Conservation (phyloP, 35 echinoderm and acorn worm species). For the Lytechinus pictus region DNA sequence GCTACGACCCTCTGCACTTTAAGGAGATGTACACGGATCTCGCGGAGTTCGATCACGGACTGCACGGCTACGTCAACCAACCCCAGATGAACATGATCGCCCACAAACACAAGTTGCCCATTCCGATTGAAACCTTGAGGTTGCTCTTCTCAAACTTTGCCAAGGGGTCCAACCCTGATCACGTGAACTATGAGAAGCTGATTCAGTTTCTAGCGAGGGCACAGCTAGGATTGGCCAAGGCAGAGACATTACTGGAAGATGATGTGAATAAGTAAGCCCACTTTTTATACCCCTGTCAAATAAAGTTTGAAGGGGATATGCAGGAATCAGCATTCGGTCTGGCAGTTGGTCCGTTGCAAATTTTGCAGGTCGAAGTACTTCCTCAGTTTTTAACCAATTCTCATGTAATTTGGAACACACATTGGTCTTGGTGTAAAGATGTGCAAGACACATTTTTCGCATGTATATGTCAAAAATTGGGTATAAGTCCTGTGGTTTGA, state of each 20-base stretch:
- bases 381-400: too few relatives aligned
- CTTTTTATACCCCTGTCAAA: too few relatives aligned
- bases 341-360: too few relatives aligned
- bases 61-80: conserved; percentile 83
- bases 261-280: conserved; percentile 81
- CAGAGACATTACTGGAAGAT: conserved; percentile 88
- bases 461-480: too few relatives aligned
- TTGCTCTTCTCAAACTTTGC: conserved; percentile 90
- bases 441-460: too few relatives aligned
- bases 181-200: conserved; percentile 96
- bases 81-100: conserved; percentile 88
- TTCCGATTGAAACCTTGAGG: conserved; percentile 72
- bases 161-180: conserved; percentile 77
- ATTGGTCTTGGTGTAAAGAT: too few relatives aligned
- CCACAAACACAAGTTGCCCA: conserved; percentile 66
- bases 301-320: too few relatives aligned
- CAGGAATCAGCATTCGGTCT: too few relatives aligned
- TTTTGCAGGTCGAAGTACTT: too few relatives aligned
- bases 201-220: conserved; percentile 93
- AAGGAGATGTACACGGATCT: conserved; percentile 95
- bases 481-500: too few relatives aligned
- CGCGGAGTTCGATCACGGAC: conserved; percentile 86
- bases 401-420: too few relatives aligned
- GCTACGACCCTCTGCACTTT: conserved; percentile 80
- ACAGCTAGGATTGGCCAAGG: conserved; percentile 82